These are phyloP conservation scores for Batillaria attramentaria DNA, from an alignment of 1,140 invertebrate genomes.

Conservation along the genomic window DNA sequence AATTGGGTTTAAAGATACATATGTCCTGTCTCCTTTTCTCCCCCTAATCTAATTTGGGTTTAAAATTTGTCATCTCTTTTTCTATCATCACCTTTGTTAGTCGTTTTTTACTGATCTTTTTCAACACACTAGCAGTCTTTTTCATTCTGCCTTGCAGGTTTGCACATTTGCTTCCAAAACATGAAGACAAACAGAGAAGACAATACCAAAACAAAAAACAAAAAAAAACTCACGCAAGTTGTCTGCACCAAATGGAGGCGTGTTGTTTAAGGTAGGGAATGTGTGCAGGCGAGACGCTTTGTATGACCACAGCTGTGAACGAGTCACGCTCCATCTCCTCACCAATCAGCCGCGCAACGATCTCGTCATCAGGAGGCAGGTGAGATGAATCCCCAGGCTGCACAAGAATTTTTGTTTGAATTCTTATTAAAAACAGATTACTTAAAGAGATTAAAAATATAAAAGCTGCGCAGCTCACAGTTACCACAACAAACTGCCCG, in stretches of 20 bases:
- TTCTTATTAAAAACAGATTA: too few relatives aligned
- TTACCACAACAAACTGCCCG: constrained; percentile 1
- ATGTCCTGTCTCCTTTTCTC: not conserved
- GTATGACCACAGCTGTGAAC: constrained; percentile 71
- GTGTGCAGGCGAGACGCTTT: constrained; percentile 65
- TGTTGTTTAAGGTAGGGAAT: constrained; percentile 65
- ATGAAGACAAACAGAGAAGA: not conserved
- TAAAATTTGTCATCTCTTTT: not conserved
- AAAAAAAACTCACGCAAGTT: constrained; percentile 65
- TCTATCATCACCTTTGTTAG: not conserved
- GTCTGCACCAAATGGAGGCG: constrained; percentile 64
- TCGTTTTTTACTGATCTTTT: not conserved
- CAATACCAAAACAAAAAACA: not conserved
- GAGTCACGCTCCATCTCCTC: constrained; percentile 65
- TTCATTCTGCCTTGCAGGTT: not conserved
- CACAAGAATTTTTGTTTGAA: too few relatives aligned
- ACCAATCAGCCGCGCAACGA: constrained; percentile 57
- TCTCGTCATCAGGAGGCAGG: constrained; percentile 61
- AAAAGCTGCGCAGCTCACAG: too few relatives aligned
- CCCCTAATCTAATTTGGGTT: not conserved
- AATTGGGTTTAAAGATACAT: not conserved
- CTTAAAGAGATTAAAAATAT: too few relatives aligned
- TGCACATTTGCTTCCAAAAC: not conserved
- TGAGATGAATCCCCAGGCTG: constrained; percentile 68
- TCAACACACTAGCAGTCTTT: not conserved